These are phyloP conservation scores for Allophyes oxyacanthae DNA, from an alignment of 2,888 invertebrate species.

Conservation along the genomic window DNA sequence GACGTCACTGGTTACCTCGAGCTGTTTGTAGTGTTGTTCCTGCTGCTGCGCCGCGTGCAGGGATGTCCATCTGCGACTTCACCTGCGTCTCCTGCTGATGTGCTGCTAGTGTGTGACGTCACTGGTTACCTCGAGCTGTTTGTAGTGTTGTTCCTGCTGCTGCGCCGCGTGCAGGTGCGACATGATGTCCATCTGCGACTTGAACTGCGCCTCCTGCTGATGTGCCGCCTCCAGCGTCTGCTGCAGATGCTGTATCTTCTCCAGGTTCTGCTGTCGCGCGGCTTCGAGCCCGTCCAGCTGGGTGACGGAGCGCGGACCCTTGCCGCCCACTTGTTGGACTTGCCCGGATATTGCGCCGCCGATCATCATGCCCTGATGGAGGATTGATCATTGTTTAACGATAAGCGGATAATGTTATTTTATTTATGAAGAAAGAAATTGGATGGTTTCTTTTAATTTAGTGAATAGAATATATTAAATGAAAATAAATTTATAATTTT, in stretches of 20 bases:
- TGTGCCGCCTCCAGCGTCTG: slow-evolving; percentile 95
- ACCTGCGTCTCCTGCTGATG: no score
- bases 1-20: slow-evolving; percentile 86
- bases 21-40: slow-evolving; percentile 93
- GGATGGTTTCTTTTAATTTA: no score
- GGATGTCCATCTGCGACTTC: no score
- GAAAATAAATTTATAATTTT: no score
- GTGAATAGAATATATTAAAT: no score
- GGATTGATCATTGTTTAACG: no score
- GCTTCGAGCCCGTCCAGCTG: slow-evolving; percentile 91
- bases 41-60: slow-evolving; percentile 93
- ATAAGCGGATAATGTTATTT: no score
- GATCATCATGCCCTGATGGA: slow-evolving; percentile 80
- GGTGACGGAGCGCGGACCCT: slow-evolving; percentile 72
- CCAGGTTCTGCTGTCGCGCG: slow-evolving; percentile 93
- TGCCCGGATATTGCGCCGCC: slow-evolving; percentile 75
- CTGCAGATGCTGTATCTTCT: slow-evolving; percentile 93
- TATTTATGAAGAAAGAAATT: no score
- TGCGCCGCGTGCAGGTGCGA: slow-evolving; percentile 93
- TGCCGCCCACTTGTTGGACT: slow-evolving; percentile 71
- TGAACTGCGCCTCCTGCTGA: slow-evolving; percentile 92
- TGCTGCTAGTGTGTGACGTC: no score
- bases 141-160: slow-evolving; percentile 94
- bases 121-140: slow-evolving; percentile 90
- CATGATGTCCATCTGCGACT: slow-evolving; percentile 93